Conservation (phyloP, 2,113 vertebrate genomes). For the Myiopsitta monachus region DNA sequence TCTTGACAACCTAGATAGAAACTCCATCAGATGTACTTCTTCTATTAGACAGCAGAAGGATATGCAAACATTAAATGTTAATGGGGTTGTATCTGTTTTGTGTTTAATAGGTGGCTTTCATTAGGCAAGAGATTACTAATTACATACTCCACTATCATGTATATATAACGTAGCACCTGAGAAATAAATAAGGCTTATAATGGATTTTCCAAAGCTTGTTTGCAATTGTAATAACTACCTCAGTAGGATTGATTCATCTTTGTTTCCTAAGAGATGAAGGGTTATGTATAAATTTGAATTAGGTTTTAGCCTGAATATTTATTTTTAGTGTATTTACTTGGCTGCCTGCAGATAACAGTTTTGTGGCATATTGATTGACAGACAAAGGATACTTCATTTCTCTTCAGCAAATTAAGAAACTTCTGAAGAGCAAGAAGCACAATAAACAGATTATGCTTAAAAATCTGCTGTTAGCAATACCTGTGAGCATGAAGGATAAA, state of each 20-base stretch:
- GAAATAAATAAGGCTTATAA: neutral
- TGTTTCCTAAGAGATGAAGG: neutral
- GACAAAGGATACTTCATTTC: neutral
- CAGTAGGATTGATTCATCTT: neutral
- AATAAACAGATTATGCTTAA: neutral
- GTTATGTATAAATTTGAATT: neutral
- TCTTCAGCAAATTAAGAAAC: neutral
- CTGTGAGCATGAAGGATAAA: neutral
- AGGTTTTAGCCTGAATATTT: neutral
- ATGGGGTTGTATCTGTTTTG: neutral
- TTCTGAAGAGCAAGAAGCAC: constrained; percentile 6
- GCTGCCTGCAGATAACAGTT: neutral
- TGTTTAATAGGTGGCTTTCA: constrained; percentile 19
- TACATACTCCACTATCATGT: neutral
- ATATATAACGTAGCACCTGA: neutral
- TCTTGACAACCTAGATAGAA: constrained; percentile 5
- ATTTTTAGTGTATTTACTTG: constrained; percentile 2
- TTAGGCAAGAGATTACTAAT: neutral
- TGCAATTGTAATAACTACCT: neutral
- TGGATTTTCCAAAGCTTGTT: neutral
- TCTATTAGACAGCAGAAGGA: neutral
- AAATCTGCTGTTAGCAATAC: neutral
- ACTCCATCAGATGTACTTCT: neutral
- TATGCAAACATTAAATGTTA: neutral
- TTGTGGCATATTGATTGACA: neutral